These are phyloP conservation scores for Notodonta ziczac DNA, from an alignment of 2,888 invertebrate species.

Conservation along the genomic window DNA sequence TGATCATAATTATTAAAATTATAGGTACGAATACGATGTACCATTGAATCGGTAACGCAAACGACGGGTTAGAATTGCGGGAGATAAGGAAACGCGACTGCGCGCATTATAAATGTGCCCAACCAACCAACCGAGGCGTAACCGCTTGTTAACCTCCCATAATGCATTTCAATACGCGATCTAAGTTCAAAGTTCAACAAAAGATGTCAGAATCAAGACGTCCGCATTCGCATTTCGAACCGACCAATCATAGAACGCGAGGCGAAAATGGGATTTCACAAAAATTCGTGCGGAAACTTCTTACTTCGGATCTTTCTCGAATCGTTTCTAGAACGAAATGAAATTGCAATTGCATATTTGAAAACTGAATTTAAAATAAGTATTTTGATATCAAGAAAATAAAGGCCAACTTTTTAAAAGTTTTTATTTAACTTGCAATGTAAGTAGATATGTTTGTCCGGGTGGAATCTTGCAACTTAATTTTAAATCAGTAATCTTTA, in stretches of 20 bases:
- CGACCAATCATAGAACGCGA: not conserved
- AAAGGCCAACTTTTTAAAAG: too few relatives aligned
- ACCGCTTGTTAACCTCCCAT: not conserved
- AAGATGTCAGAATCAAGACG: not conserved
- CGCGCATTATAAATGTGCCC: not conserved
- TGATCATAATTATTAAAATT: too few relatives aligned
- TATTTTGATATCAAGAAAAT: too few relatives aligned
- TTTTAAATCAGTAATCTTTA: too few relatives aligned
- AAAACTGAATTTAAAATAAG: slow-evolving; percentile 1
- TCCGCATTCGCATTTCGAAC: not conserved
- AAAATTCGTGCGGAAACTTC: not conserved
- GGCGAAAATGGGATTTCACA: not conserved
- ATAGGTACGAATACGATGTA: too few relatives aligned
- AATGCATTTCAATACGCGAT: not conserved
- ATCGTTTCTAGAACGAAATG: not conserved
- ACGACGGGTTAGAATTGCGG: not conserved
- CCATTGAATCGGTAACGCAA: not conserved
- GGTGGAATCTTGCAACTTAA: too few relatives aligned
- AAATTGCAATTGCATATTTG: not conserved
- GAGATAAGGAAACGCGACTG: too few relatives aligned
- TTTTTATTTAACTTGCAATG: too few relatives aligned
- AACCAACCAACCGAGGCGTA: not conserved
- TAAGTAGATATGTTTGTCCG: too few relatives aligned
- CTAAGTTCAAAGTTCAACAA: not conserved
- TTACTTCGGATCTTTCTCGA: not conserved